A percentile compares a stretch with the other conserved stretches of the same genome.
Conservation (phyloP, 2,113 vertebrate genomes). For the Phalacrocorax pelagicus region DNA sequence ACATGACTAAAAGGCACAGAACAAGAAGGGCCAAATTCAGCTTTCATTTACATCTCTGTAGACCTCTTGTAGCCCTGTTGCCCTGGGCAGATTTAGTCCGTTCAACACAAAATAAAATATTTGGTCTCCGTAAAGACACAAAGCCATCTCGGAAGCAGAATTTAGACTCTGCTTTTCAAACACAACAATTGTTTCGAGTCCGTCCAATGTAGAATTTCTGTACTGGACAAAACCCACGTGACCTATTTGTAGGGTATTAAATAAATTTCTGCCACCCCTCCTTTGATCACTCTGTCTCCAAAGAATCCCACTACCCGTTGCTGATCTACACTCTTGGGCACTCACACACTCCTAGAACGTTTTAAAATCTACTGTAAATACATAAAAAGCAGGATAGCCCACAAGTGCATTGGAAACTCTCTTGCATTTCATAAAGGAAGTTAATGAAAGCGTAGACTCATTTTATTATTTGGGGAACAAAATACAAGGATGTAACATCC, state of each 20-base stretch:
- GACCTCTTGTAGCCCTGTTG: not conserved
- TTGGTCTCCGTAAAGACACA: not conserved
- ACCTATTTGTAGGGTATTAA: not conserved
- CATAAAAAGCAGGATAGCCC: not conserved
- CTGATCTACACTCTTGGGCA: no score
- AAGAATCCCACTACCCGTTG: not conserved
- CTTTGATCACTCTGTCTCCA: not conserved
- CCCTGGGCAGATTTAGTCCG: not conserved
- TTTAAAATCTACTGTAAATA: not conserved
- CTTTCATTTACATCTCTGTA: not conserved
- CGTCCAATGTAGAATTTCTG: not conserved
- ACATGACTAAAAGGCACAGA: conserved; percentile 53
- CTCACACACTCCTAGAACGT: not conserved
- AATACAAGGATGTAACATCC: not conserved
- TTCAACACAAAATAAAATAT: not conserved
- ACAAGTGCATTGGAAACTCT: not conserved
- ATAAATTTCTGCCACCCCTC: not conserved
- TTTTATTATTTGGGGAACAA: not conserved
- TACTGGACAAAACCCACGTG: rapidly evolving
- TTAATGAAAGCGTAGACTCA: rapidly evolving
- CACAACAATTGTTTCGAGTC: not conserved
- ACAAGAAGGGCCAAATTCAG: conserved; percentile 19
- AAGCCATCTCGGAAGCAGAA: not conserved
- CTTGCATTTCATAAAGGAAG: not conserved
- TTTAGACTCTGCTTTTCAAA: not conserved